Evolutionary conservation across 2,888 invertebrate species (phyloP).

Genomic region (Lochmaea capreae): DNA sequence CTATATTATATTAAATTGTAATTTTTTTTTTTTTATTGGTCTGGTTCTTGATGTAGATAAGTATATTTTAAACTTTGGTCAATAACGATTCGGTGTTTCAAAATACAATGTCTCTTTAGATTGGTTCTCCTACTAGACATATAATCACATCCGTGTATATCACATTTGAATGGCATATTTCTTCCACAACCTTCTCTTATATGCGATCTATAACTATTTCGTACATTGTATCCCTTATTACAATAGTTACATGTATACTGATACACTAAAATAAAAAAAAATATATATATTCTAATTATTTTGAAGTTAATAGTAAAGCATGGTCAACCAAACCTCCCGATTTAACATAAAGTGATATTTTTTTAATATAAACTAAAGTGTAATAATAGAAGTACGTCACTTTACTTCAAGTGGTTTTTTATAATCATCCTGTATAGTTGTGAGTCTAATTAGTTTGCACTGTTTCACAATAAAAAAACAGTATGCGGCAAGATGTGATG

Average conservation of each 20-base stretch:
- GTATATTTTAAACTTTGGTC: neutral
- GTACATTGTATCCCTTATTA: constrained; percentile 36
- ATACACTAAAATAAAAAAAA: constrained; percentile 1
- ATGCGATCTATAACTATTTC: constrained; percentile 33
- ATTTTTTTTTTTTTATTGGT: too few species aligned
- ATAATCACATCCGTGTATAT: constrained; percentile 33
- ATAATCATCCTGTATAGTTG: too few species aligned
- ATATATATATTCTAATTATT: neutral
- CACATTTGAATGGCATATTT: constrained; percentile 40
- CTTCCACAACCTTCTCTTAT: constrained; percentile 40
- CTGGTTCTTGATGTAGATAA: neutral
- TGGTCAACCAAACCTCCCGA: too few species aligned
- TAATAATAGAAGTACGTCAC: too few species aligned
- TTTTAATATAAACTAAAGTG: too few species aligned
- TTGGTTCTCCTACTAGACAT: constrained; percentile 29
- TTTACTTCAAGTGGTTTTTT: too few species aligned
- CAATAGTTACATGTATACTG: constrained; percentile 30
- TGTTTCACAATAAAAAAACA: too few species aligned
- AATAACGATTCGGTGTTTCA: constrained; percentile 17
- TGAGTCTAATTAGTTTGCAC: too few species aligned
- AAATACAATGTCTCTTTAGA: constrained; percentile 31
- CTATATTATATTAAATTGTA: too few species aligned
- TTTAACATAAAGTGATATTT: too few species aligned
- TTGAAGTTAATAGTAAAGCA: neutral
- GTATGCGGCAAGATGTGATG: too few species aligned